Percentiles rank a stretch among this genome's conserved stretches.
Evolutionary conservation across 2,888 invertebrate genomes (phyloP).

Genomic region (Nephrotoma guestfalica): DNA sequence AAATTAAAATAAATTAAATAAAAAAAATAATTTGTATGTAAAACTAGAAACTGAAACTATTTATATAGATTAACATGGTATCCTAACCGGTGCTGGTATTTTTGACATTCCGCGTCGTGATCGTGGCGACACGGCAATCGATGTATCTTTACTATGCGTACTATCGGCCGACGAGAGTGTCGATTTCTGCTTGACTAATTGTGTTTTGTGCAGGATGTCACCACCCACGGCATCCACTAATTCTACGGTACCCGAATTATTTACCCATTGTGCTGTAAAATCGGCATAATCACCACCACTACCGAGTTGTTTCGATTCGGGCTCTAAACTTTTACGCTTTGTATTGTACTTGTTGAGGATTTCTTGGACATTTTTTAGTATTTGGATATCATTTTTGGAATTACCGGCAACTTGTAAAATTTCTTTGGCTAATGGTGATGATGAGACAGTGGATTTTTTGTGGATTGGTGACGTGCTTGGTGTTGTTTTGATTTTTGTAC

Average conservation of each 20-base stretch:
- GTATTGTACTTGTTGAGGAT: constrained; percentile 42
- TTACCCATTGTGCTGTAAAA: constrained; percentile 57
- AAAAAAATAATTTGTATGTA: neutral
- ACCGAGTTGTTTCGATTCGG: constrained; percentile 20
- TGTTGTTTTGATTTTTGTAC: constrained; percentile 29
- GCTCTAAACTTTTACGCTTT: constrained; percentile 4
- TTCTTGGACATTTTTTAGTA: constrained; percentile 61
- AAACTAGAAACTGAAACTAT: neutral
- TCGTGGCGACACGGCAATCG: constrained; percentile 11
- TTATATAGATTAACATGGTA: neutral
- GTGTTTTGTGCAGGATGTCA: neutral
- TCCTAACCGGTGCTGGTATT: constrained; percentile 29
- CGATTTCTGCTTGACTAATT: constrained; percentile 18
- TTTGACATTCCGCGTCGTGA: constrained; percentile 24
- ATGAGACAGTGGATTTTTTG: constrained; percentile 45
- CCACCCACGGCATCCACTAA: constrained; percentile 37
- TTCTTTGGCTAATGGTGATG: constrained; percentile 52
- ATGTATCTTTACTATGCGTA: constrained; percentile 21
- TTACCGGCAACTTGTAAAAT: constrained; percentile 54
- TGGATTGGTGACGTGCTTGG: constrained; percentile 35
- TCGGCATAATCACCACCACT: constrained; percentile 40
- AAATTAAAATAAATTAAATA: neutral
- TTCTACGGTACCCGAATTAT: constrained; percentile 51
- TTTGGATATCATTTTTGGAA: constrained; percentile 56
- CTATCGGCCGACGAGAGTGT: constrained; percentile 30